These are phyloP conservation scores for Rhamphomyia laevipes DNA, from an alignment of 2,888 invertebrate genomes.

Conservation along the genomic window DNA sequence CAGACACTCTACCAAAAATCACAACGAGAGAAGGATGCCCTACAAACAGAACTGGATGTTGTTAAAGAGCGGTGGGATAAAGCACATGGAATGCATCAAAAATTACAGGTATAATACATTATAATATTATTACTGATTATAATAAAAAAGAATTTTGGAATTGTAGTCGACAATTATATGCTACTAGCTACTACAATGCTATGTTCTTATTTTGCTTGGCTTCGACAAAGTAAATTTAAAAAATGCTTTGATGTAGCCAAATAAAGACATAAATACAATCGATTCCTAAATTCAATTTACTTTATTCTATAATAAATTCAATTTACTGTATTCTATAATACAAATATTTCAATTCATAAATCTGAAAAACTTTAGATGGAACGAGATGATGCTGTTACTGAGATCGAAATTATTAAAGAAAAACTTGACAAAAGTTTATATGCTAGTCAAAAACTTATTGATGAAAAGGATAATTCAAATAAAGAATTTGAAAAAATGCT, in stretches of 20 bases:
- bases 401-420: slow-evolving; percentile 77
- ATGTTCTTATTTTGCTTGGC: too few species aligned
- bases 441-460: slow-evolving; percentile 68
- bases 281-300: not conserved
- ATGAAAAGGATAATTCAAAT: slow-evolving; percentile 77
- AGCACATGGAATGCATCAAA: slow-evolving; percentile 70
- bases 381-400: slow-evolving; percentile 72
- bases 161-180: not conserved
- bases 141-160: not conserved
- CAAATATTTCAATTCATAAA: not conserved
- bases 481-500: slow-evolving; percentile 87
- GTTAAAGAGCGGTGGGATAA: slow-evolving; percentile 83
- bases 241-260: too few species aligned
- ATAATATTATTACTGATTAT: not conserved
- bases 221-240: too few species aligned
- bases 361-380: slow-evolving; percentile 50
- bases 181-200: not conserved
- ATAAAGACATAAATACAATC: too few species aligned
- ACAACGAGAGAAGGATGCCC: slow-evolving; percentile 73
- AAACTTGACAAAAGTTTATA: slow-evolving; percentile 81
- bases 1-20: slow-evolving; percentile 71
- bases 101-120: slow-evolving; percentile 56
- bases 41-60: slow-evolving; percentile 74
- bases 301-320: not conserved
- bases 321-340: not conserved